Base-by-base conservation (phyloP, 2,113 vertebrate genomes). In the Brachypteracias leptosomus region DNA sequence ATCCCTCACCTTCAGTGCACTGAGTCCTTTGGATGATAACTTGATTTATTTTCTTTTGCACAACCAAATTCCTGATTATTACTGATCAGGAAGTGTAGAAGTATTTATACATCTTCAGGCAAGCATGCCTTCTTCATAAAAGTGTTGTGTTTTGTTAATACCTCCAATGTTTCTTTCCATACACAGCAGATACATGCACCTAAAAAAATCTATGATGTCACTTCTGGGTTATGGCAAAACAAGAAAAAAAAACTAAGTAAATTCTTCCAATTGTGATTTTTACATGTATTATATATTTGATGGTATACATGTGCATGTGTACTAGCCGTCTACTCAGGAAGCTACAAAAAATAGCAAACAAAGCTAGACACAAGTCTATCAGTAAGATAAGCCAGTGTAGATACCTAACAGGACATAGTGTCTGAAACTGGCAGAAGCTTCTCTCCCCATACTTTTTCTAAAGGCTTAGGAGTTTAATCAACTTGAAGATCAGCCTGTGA, bases 221-320 rank as follows among this genome's bases (percentile, higher is more conserved):
- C 5, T 63, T 83, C 38, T 42, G 33, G 8, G 13, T 61, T 83
- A 68, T n/a, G 24, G 11, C 6, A 86, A 73, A 73, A 11, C 16
- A 65, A 38, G 33, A n/a, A n/a, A n/a, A 55, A 93, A 75, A 17
- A 80, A 52, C 12, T 29, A 62, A 71, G 21, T 14, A 77, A 82
- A 3, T 0, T 68, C 20, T 94, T 72, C 31, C 29, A 65, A 46
- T 51, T 14, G 38, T 24, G 72, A 10, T 67, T 86, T 79, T 47
- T 35, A 63, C 11, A 7, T 29, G 9, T 35, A 47, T 36, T 78
- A 33, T 14, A 8, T 71, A 59, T 75, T 71, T 83, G 4, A 13
- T 58, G 24, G 1, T 47, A 22, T 0, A 0, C 2, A 2, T 55
- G 4, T 38, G 21, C 4, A 28, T 7, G 0, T 68, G 67, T 91